phyloP scores from a whole-genome alignment of 1,140 invertebrate species.

The Zaprionus ornatus region DNA sequence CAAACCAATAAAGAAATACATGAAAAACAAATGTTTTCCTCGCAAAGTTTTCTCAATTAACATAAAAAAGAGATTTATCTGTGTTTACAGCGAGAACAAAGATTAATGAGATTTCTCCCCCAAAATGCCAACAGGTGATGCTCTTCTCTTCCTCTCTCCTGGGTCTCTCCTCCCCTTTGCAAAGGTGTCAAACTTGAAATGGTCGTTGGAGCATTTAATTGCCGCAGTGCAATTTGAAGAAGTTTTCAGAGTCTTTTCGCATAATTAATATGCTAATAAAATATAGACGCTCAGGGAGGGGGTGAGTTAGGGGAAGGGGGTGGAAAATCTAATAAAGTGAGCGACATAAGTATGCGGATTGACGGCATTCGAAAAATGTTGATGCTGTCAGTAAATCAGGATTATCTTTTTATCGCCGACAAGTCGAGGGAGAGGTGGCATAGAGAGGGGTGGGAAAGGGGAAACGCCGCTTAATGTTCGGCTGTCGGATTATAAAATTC shows the following conservation, averaged over 20 bases:
- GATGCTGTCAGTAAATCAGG: slow-evolving; percentile 71
- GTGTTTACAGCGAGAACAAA: slow-evolving; percentile 61
- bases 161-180: slow-evolving; percentile 13
- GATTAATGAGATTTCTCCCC: slow-evolving; percentile 68
- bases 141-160: background rate
- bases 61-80: slow-evolving; percentile 80
- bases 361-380: slow-evolving; percentile 37
- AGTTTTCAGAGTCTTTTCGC: background rate
- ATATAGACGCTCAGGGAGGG: slow-evolving; percentile 43
- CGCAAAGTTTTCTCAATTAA: slow-evolving; percentile 53
- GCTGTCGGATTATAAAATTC: slow-evolving; percentile 30
- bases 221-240: slow-evolving; percentile 20
- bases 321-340: slow-evolving; percentile 38
- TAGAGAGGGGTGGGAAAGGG: background rate
- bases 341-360: slow-evolving; percentile 27
- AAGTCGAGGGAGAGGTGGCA: slow-evolving; percentile 29
- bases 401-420: slow-evolving; percentile 77
- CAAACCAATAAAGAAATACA: slow-evolving; percentile 41
- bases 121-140: slow-evolving; percentile 4
- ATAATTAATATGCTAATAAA: slow-evolving; percentile 83
- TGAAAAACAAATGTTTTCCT: slow-evolving; percentile 51
- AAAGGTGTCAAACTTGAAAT: slow-evolving; percentile 76
- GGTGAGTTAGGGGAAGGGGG: slow-evolving; percentile 4
- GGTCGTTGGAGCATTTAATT: slow-evolving; percentile 65
- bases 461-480: slow-evolving; percentile 1